Evolutionary conservation across 2,113 vertebrate species (phyloP).

Genomic region (Xiphorhynchus elegans): DNA sequence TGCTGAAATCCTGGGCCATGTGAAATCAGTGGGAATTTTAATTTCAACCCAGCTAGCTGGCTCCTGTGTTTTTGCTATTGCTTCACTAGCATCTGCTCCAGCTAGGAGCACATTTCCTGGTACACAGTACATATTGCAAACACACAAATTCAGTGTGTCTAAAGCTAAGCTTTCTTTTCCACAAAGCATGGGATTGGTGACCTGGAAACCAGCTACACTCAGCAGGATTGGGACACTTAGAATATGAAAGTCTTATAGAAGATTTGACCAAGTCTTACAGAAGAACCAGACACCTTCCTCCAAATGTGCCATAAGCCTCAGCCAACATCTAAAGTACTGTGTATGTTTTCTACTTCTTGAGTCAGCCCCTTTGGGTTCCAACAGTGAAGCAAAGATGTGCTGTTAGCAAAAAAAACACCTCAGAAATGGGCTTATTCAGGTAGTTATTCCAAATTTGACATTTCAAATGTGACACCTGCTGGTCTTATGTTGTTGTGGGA

Average conservation of each 20-base stretch:
- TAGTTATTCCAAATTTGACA: background rate
- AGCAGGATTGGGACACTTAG: background rate
- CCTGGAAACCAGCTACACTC: background rate
- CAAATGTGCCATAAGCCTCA: background rate
- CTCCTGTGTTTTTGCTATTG: background rate
- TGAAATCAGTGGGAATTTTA: background rate
- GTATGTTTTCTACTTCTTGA: background rate
- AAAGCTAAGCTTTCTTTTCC: background rate
- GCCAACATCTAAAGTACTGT: background rate
- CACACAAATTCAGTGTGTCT: background rate
- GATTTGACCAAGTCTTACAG: background rate
- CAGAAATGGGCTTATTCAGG: background rate
- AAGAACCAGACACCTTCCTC: background rate
- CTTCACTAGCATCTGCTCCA: background rate
- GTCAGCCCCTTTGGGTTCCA: background rate
- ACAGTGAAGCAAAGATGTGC: background rate
- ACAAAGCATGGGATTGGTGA: background rate
- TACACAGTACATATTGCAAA: background rate
- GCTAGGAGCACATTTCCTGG: background rate
- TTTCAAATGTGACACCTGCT: background rate
- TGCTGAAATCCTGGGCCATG: background rate
- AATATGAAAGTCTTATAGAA: rapidly evolving
- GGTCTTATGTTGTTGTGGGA: background rate
- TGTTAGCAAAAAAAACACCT: background rate
- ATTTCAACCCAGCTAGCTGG: background rate